Base-by-base conservation (phyloP, 1,140 invertebrate species). In the Procambarus clarkii region DNA sequence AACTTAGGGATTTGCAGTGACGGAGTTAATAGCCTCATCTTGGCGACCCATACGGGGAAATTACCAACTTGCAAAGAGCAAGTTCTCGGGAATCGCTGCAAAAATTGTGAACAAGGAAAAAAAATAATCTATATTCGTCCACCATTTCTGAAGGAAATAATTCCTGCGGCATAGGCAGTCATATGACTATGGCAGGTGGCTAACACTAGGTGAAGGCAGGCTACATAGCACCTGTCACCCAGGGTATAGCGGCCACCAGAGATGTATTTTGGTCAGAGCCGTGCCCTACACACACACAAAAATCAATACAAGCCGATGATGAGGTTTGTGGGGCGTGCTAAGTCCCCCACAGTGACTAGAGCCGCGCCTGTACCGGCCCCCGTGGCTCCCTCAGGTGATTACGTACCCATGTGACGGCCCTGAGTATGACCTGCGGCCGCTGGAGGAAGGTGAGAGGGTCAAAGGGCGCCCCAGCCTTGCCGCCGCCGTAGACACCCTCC, bases 381-480 rank as follows among this genome's bases (percentile, higher is more conserved):
- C 89, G 82, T n/a, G 5, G 34, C 34, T 34, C 34, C 34, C 34
- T 34, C 34, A 45, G 50, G 8, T 8, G 92, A 3, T 58, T 85
- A 94, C 97, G 97, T 96, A 99, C 98, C 97, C 97, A 96, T 95
- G 97, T 98, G 92, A 98, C 95, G 93, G 97, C 96, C 95, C 98
- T 96, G 91, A 99, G 95, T 94, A 99, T 98, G 92, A 99, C 98
- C 94, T 97, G 97, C 93, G 98, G 98, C 94, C 97, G 97, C 95
- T 98, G 97, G 92, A 98, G 96, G 95, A 98, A 99, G 93, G 96
- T 95, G 92, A 98, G 96, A 76, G 97, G 97, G 95, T 99, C 98
- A 95, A 99, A 98, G 93, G 97, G 96, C 93, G 96, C 97, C 93
- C 98, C 98, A 92, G 98, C 98, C 95, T 99, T 99, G 80, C 98